These are phyloP conservation scores for Buceros bicornis DNA, from an alignment of 2,797 vertebrate species.

Conservation along the genomic window DNA sequence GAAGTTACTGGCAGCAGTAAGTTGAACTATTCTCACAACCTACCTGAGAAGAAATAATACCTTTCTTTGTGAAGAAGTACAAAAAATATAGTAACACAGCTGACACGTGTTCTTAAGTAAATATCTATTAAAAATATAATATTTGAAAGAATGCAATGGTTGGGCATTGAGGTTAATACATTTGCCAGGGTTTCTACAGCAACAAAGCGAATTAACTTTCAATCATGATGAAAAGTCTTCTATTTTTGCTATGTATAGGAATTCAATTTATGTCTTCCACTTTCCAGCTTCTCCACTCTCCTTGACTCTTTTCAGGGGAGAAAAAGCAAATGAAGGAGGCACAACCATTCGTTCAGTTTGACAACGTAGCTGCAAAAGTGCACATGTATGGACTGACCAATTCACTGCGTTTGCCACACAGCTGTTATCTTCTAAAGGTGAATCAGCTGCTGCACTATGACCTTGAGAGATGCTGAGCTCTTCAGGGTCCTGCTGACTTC, in stretches of 20 bases:
- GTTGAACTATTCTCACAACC: neutral
- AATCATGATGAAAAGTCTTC: slow-evolving; percentile 55
- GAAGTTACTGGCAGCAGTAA: neutral
- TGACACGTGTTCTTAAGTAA: slow-evolving; percentile 70
- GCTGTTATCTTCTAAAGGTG: neutral
- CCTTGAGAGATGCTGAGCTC: neutral
- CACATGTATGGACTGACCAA: neutral
- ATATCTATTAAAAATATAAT: slow-evolving; percentile 74
- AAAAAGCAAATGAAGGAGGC: neutral
- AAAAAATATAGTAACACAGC: slow-evolving; percentile 66
- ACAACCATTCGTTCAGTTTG: neutral
- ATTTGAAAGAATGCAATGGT: slow-evolving; percentile 72
- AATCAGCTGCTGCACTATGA: neutral
- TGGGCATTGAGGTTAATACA: slow-evolving; percentile 77
- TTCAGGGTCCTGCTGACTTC: neutral
- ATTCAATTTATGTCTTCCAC: slow-evolving; percentile 33
- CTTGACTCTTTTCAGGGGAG: neutral
- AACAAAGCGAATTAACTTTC: slow-evolving; percentile 76
- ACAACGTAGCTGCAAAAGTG: neutral
- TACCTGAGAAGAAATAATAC: neutral
- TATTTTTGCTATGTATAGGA: slow-evolving; percentile 46
- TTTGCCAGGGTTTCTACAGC: slow-evolving; percentile 81
- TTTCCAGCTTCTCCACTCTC: neutral
- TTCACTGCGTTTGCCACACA: neutral
- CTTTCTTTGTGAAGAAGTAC: slow-evolving; percentile 26